Percentiles rank a stretch among this genome's conserved stretches.
These are phyloP conservation scores for Romanogobio albipinnatus DNA, from an alignment of 2,113 vertebrate species.

Conservation along the genomic window DNA sequence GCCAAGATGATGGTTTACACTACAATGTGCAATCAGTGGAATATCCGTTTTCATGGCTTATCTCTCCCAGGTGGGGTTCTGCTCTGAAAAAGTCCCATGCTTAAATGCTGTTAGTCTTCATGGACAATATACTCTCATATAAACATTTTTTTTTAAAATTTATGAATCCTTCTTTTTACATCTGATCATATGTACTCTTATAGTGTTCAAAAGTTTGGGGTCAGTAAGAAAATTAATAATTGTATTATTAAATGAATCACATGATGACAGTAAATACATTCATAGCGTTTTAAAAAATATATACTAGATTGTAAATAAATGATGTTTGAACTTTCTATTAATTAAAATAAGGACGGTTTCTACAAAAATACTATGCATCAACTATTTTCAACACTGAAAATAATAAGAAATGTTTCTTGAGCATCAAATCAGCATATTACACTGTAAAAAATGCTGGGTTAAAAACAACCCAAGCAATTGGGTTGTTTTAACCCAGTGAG, in stretches of 20 bases:
- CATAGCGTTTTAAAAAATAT: background rate
- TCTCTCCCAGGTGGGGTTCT: slow-evolving; percentile 67
- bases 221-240: background rate
- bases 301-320: background rate
- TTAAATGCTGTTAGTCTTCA: slow-evolving; percentile 52
- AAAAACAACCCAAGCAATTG: no score
- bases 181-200: background rate
- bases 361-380: background rate
- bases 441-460: no score
- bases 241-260: background rate
- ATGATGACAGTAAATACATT: background rate
- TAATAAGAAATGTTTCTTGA: background rate
- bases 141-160: background rate
- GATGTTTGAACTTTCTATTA: background rate
- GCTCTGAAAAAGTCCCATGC: slow-evolving; percentile 62
- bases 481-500: no score
- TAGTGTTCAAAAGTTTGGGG: background rate
- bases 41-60: slow-evolving; percentile 74
- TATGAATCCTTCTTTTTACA: background rate
- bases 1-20: slow-evolving; percentile 71
- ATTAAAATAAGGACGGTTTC: background rate
- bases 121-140: background rate
- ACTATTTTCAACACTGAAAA: background rate
- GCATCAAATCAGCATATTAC: background rate
- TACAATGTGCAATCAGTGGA: slow-evolving; percentile 72